Conservation (phyloP, 2,888 invertebrate species). For the Oscheius sp. region DNA sequence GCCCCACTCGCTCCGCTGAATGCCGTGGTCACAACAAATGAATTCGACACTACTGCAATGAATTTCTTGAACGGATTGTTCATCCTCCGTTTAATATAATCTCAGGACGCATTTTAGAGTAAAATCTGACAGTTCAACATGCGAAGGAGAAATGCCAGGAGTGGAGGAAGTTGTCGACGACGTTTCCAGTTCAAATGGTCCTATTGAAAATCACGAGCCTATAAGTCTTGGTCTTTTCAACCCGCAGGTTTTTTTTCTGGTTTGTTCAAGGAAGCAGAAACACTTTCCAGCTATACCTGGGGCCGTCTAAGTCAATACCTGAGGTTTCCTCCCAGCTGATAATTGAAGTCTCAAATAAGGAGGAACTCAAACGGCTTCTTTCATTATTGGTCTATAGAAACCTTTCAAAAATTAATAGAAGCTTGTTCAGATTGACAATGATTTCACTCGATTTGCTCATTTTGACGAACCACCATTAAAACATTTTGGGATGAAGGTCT, state of each 20-base stretch:
- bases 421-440: conserved; percentile 49
- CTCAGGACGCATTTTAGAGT: background rate
- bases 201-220: background rate
- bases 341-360: conserved; percentile 40
- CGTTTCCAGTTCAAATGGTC: background rate
- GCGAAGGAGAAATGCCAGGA: conserved; percentile 11
- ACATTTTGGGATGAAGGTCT: background rate
- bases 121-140: background rate
- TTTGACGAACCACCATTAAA: conserved; percentile 33
- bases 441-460: conserved; percentile 46
- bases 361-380: conserved; percentile 45
- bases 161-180: conserved; percentile 11
- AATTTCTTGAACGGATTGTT: conserved; percentile 27
- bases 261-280: background rate
- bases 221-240: background rate
- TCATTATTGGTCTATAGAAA: conserved; percentile 40
- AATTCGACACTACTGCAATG: conserved; percentile 24
- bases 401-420: background rate
- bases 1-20: background rate
- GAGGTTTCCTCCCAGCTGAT: conserved; percentile 37
- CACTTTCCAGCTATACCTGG: background rate
- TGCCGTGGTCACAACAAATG: conserved; percentile 10
- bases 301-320: background rate
- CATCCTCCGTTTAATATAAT: background rate
- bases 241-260: conserved; percentile 1